Conservation (phyloP, 2,113 vertebrate species). For the Psophia crepitans region DNA sequence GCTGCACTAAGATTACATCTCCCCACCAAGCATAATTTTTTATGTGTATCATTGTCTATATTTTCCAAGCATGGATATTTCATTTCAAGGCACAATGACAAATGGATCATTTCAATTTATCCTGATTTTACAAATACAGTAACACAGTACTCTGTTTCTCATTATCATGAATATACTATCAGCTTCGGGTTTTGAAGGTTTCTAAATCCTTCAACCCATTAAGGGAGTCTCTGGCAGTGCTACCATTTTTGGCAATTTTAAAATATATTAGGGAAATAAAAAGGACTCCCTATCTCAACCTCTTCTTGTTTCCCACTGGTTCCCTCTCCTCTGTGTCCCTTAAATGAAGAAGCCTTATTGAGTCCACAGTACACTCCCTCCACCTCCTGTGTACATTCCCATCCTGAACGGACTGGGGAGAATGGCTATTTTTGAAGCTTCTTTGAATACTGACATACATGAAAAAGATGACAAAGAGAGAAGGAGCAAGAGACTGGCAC, state of each 20-base stretch:
- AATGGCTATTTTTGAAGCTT: not conserved
- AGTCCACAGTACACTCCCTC: not conserved
- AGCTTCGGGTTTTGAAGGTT: not conserved
- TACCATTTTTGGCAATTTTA: not conserved
- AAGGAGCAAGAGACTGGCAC: not conserved
- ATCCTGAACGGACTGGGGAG: not conserved
- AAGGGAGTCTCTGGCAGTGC: not conserved
- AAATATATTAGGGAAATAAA: not conserved
- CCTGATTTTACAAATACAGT: not conserved
- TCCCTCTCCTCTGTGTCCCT: not conserved
- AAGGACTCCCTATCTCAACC: not conserved
- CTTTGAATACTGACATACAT: not conserved
- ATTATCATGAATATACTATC: not conserved
- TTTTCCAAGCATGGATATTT: not conserved
- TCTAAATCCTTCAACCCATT: not conserved
- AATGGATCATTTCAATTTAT: not conserved
- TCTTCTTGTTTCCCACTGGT: not conserved
- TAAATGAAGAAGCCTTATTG: not conserved
- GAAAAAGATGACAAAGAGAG: not conserved
- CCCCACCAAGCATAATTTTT: not conserved
- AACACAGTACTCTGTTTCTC: not conserved
- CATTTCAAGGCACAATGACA: not conserved
- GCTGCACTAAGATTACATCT: not conserved
- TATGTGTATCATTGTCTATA: not conserved
- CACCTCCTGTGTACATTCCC: not conserved